phyloP scores from a whole-genome alignment of 2,888 invertebrate genomes.

The Acanthacorydalis orientalis region DNA sequence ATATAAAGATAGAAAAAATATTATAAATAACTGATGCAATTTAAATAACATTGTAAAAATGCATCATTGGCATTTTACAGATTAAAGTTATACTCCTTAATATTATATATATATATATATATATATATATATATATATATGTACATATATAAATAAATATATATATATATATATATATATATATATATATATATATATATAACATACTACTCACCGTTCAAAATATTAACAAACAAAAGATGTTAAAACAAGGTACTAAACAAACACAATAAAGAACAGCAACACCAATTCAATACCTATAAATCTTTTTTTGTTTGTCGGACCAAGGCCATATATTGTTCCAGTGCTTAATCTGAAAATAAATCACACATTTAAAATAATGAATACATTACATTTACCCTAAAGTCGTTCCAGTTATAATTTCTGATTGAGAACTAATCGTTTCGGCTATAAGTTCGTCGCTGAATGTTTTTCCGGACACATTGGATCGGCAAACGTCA shows the following conservation, averaged over 20 bases:
- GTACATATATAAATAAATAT: no score
- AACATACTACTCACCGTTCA: no score
- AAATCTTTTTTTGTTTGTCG: slow-evolving; percentile 30
- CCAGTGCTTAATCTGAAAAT: slow-evolving; percentile 48
- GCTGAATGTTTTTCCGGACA: slow-evolving; percentile 40
- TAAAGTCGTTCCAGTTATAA: slow-evolving; percentile 65
- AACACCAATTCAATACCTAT: slow-evolving; percentile 32
- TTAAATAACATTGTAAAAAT: no score
- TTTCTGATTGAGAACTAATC: slow-evolving; percentile 68
- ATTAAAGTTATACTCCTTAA: no score
- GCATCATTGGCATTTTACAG: no score
- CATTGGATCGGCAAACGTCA: slow-evolving; percentile 36
- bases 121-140: no score
- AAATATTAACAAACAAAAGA: not conserved
- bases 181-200: no score
- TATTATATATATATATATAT: no score
- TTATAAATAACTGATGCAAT: no score
- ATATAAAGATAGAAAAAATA: no score
- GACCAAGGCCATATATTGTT: slow-evolving; percentile 44
- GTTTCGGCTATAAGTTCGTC: slow-evolving; percentile 79
- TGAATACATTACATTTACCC: slow-evolving; percentile 42
- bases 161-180: no score
- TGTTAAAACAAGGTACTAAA: not conserved
- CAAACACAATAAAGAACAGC: not conserved
- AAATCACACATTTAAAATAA: slow-evolving; percentile 13